Conservation (phyloP, 2,797 vertebrate genomes). For the Eidolon dupreanum region DNA sequence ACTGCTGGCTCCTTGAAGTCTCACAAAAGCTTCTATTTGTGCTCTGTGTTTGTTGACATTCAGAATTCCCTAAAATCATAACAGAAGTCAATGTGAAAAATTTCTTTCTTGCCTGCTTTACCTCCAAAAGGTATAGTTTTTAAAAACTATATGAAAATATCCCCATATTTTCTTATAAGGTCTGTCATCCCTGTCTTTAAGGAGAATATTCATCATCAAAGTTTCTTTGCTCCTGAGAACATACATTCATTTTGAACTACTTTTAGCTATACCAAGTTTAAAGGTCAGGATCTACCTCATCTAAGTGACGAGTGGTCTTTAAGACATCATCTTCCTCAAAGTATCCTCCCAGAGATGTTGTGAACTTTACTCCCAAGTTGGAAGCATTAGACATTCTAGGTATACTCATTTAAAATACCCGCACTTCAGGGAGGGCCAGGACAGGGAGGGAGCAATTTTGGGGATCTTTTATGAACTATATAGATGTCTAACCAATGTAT, state of each 20-base stretch:
- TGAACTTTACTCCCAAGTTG: not conserved
- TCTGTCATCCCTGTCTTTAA: not conserved
- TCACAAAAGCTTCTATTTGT: slow-evolving; percentile 92
- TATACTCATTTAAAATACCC: not conserved
- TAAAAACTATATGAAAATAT: not conserved
- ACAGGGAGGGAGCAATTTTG: too few species aligned
- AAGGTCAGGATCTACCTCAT: not conserved
- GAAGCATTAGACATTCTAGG: not conserved
- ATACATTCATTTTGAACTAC: not conserved
- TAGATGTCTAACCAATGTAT: too few species aligned
- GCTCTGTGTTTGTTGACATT: slow-evolving; percentile 95
- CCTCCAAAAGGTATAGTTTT: not conserved
- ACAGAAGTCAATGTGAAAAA: slow-evolving; percentile 22
- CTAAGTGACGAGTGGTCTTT: not conserved
- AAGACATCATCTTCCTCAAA: not conserved
- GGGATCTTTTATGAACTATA: too few species aligned
- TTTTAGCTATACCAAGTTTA: not conserved
- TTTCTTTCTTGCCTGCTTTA: not conserved
- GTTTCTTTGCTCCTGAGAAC: not conserved
- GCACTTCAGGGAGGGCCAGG: not conserved
- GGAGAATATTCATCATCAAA: not conserved
- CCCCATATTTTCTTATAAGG: not conserved
- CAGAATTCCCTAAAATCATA: slow-evolving; percentile 90
- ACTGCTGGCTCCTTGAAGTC: slow-evolving; percentile 87
- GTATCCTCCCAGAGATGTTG: not conserved